Base-by-base conservation (phyloP, 1,140 invertebrate genomes). In the Diorhabda carinulata region DNA sequence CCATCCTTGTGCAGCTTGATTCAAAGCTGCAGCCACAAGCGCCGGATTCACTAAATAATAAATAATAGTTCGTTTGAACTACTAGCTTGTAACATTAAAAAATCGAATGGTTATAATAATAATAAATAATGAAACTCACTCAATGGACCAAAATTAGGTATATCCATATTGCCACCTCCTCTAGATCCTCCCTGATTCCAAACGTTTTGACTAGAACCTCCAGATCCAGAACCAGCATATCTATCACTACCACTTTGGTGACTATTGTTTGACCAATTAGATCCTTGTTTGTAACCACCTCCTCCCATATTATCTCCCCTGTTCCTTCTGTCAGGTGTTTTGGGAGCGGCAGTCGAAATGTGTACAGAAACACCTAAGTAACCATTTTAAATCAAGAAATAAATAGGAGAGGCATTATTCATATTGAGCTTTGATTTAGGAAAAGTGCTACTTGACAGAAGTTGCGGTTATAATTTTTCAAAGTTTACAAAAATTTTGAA, bases 321-420 rank as follows among this genome's bases (percentile, higher is more conserved):
- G 6, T n/a, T n/a, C 8, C 43, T 62, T 5, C 61, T 43, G 4
- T 74, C 78, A 72, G 92, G 91, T 7, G 87, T 89, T 81, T 97
- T 97, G 8, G 96, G 96, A 58, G 95, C 94, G 65, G 96, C 96
- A 83, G 94, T 96, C 59, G 94, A 97, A 57, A 98, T 94, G 86
- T 97, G 95, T 3, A 98, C 94, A 72, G 95, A 96, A 4, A 96
- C 93, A 69, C 90, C 86, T 83, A 70, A 60, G 25, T 25, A 56
- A 56, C n/a, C 6, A 6, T 56, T 56, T 6, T 56, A n/a, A n/a
- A 56, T 56, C 52, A n/a, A 56, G n/a, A 56, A 56, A 6, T 6
- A 7, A 7, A 6, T 56, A 56, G 25, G 25, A 25, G 25, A 25
- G 0, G 25, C 25, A 1, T 25, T 25, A 25, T 25, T 25, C 0